Conservation (phyloP, 1,140 invertebrate genomes). For the Psix sp. region DNA sequence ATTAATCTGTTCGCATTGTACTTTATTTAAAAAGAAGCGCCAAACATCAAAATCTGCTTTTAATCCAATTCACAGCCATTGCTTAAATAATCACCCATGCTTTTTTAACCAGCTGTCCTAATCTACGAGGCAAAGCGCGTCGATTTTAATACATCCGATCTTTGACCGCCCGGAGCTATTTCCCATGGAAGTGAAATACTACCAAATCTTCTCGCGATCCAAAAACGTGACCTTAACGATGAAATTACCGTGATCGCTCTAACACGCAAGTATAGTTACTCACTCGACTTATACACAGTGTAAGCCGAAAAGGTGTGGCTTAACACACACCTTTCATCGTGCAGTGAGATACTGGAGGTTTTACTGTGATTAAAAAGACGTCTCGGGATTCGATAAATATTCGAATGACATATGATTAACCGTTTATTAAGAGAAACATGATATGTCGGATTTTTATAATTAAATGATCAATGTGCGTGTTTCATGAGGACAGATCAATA, state of each 20-base stretch:
- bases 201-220: conserved; percentile 46
- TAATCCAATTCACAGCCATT: conserved; percentile 46
- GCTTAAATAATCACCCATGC: conserved; percentile 41
- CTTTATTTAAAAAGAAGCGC: conserved; percentile 43
- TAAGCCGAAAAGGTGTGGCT: conserved; percentile 33
- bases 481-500: conserved; percentile 16
- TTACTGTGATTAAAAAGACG: conserved; percentile 39
- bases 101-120: conserved; percentile 17
- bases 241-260: conserved; percentile 47
- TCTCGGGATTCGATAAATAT: conserved; percentile 16
- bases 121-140: conserved; percentile 35
- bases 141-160: conserved; percentile 49
- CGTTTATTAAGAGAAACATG: conserved; percentile 10
- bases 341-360: conserved; percentile 1
- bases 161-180: conserved; percentile 31
- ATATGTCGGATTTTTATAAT: conserved; percentile 26
- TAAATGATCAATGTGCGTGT: conserved; percentile 37
- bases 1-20: conserved; percentile 40
- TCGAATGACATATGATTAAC: conserved; percentile 33
- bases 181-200: conserved; percentile 42
- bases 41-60: conserved; percentile 29
- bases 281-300: conserved; percentile 19
- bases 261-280: conserved; percentile 38
- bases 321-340: conserved; percentile 29
- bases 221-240: conserved; percentile 26